Percentiles rank a stretch among this genome's conserved stretches.
These are phyloP conservation scores for Agrotis puta DNA, from an alignment of 2,888 invertebrate species.

Conservation along the genomic window DNA sequence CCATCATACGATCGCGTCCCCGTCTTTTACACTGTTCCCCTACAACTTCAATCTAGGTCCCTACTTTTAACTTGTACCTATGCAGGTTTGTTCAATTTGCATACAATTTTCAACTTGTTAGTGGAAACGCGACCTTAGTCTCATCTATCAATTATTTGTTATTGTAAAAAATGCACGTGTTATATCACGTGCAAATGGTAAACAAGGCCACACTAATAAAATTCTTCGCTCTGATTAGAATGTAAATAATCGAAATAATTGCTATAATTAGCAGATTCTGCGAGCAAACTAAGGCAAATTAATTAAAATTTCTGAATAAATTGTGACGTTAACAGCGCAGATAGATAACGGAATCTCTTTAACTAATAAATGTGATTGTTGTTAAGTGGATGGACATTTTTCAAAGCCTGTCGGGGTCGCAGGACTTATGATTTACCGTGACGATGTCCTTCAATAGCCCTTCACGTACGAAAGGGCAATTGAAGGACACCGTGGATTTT, in stretches of 20 bases:
- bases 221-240: constrained; percentile 46
- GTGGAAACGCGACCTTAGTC: too few relatives aligned
- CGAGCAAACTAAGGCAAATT: constrained; percentile 12
- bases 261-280: constrained; percentile 9
- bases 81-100: too few relatives aligned
- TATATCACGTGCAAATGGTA: not conserved
- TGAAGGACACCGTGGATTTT: too few relatives aligned
- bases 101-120: too few relatives aligned
- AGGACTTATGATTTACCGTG: too few relatives aligned
- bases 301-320: constrained; percentile 27
- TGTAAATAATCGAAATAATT: constrained; percentile 2
- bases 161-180: not conserved
- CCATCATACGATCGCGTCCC: too few relatives aligned
- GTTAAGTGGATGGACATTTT: constrained; percentile 6
- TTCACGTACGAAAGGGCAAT: too few relatives aligned
- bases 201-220: constrained; percentile 26
- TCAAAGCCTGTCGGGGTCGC: too few relatives aligned
- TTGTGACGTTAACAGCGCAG: not conserved
- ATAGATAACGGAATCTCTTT: constrained; percentile 5
- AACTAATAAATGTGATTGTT: constrained; percentile 9
- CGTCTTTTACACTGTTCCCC: too few relatives aligned
- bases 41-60: too few relatives aligned
- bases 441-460: too few relatives aligned
- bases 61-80: too few relatives aligned
- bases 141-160: not conserved